phyloP scores from a whole-genome alignment of 2,888 invertebrate genomes.

The Thelaira solivaga region DNA sequence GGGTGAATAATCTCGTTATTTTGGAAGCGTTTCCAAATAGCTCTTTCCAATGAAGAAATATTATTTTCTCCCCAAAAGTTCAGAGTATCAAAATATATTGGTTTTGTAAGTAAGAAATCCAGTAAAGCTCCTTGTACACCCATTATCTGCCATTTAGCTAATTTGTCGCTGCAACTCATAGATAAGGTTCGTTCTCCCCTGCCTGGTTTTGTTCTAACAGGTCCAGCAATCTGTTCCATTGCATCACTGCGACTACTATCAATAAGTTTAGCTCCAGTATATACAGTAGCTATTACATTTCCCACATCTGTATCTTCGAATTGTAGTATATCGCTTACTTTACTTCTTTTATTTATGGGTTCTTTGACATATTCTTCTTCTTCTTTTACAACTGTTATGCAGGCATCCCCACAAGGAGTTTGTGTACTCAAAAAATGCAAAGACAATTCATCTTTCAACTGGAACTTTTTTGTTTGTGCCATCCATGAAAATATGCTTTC shows the following conservation, averaged over 20 bases:
- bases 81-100: constrained; percentile 84
- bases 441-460: constrained; percentile 79
- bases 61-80: constrained; percentile 84
- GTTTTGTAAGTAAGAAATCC: constrained; percentile 81
- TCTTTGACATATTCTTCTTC: neutral
- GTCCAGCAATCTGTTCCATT: constrained; percentile 84
- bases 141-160: constrained; percentile 90
- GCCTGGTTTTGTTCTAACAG: constrained; percentile 92
- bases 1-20: constrained; percentile 40
- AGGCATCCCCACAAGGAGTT: constrained; percentile 95
- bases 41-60: constrained; percentile 79
- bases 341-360: constrained; percentile 41
- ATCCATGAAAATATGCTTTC: constrained; percentile 73
- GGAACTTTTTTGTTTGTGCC: constrained; percentile 72
- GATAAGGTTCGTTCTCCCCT: constrained; percentile 92
- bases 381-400: constrained; percentile 80
- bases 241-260: constrained; percentile 75
- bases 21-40: constrained; percentile 77
- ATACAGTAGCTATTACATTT: constrained; percentile 61
- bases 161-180: constrained; percentile 96
- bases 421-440: constrained; percentile 93
- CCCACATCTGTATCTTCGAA: constrained; percentile 29
- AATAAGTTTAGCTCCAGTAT: constrained; percentile 93
- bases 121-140: constrained; percentile 92
- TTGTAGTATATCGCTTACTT: constrained; percentile 4